Percentiles rank a stretch among this genome's conserved stretches.
phyloP scores from a whole-genome alignment of 2,113 vertebrate species.

The Anoplopoma fimbria region DNA sequence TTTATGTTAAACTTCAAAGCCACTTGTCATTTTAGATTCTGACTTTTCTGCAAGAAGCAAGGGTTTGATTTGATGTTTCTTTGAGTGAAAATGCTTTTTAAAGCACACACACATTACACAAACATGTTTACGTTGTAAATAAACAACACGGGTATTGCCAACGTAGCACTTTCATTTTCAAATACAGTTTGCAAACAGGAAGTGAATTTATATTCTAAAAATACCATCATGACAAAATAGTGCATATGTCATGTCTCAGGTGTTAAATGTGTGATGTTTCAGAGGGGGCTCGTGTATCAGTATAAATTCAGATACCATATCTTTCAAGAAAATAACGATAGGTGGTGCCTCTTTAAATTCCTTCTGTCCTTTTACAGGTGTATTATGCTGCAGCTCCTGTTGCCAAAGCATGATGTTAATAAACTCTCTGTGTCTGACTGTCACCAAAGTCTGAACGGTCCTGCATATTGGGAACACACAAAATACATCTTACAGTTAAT shows the following conservation, averaged over 20 bases:
- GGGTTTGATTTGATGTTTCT: too few species aligned
- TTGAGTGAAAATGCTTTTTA: neutral
- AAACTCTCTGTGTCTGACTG: neutral
- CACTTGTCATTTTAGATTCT: neutral
- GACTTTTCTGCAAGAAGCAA: neutral
- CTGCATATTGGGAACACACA: neutral
- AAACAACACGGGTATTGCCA: neutral
- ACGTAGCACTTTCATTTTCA: neutral
- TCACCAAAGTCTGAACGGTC: neutral
- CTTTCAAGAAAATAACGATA: neutral
- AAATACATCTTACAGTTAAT: neutral
- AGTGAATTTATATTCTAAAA: neutral
- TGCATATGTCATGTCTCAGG: neutral
- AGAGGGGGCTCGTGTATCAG: neutral
- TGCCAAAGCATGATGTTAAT: slow-evolving; percentile 16
- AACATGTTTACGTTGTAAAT: neutral
- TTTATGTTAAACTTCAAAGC: neutral
- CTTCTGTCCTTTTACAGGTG: slow-evolving; percentile 8
- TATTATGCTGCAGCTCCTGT: slow-evolving; percentile 52
- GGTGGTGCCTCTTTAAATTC: neutral
- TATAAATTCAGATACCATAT: neutral
- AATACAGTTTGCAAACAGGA: neutral
- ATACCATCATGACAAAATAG: neutral
- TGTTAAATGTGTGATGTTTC: neutral
- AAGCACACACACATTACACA: neutral